Conservation (phyloP, 2,797 vertebrate species). For the Odontamblyopus rebecca region DNA sequence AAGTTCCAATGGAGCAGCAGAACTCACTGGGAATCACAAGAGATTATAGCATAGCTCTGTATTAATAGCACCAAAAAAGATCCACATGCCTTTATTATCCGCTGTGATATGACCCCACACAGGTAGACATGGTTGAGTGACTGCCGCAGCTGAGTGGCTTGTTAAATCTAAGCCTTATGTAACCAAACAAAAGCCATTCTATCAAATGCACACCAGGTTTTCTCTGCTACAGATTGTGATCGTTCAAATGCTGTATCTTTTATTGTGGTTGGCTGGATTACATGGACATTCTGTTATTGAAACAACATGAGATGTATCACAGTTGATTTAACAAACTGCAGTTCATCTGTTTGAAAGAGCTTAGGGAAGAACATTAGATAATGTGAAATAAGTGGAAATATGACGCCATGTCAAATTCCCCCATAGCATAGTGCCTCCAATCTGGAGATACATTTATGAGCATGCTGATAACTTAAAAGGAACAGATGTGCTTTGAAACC, state of each 20-base stretch:
- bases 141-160: constrained; percentile 2
- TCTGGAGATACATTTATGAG: constrained; percentile 21
- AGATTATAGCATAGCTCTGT: too few species aligned
- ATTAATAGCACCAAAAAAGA: background rate
- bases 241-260: constrained; percentile 4
- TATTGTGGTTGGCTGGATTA: background rate
- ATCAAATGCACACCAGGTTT: constrained; percentile 8
- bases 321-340: background rate
- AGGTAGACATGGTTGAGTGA: constrained; percentile 2
- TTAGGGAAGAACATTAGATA: constrained; percentile 6
- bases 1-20: background rate
- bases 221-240: background rate
- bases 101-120: constrained; percentile 8
- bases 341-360: constrained; percentile 3
- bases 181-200: constrained; percentile 1
- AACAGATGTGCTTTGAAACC: constrained; percentile 29
- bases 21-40: background rate
- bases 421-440: constrained; percentile 8
- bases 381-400: constrained; percentile 10
- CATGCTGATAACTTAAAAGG: constrained; percentile 27
- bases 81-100: background rate
- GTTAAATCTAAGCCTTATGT: constrained; percentile 4
- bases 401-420: constrained; percentile 19
- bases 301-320: background rate
- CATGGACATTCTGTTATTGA: constrained; percentile 1